Evolutionary conservation across 2,888 invertebrate genomes (phyloP).

Genomic region (Venusia cambrica): DNA sequence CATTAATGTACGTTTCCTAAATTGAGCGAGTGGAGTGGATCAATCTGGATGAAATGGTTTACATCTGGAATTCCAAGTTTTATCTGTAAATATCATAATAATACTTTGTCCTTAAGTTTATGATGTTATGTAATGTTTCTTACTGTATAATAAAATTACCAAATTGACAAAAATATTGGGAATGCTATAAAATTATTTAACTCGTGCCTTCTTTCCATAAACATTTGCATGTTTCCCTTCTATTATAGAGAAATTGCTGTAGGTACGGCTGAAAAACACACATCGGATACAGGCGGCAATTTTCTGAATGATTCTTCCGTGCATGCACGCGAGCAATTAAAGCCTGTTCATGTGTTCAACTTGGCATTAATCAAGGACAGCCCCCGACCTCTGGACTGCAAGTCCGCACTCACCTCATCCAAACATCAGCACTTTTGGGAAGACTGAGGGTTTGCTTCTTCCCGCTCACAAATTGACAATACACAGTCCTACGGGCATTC

Average conservation of each 20-base stretch:
- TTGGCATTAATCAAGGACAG: slow-evolving; percentile 59
- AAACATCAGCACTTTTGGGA: slow-evolving; percentile 64
- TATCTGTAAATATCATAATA: no score
- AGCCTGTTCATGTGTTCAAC: slow-evolving; percentile 37
- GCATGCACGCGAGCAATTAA: slow-evolving; percentile 57
- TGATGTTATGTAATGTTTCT: no score
- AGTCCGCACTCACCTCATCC: slow-evolving; percentile 75
- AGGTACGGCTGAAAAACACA: slow-evolving; percentile 22
- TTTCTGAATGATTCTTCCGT: slow-evolving; percentile 51
- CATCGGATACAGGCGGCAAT: slow-evolving; percentile 39
- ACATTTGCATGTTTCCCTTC: slow-evolving; percentile 23
- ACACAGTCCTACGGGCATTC: slow-evolving; percentile 45
- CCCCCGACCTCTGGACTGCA: slow-evolving; percentile 55
- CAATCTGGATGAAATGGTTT: no score
- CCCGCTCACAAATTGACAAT: slow-evolving; percentile 61
- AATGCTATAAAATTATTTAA: no score
- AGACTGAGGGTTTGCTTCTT: slow-evolving; percentile 59
- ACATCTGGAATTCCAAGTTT: no score
- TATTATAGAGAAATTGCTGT: slow-evolving; percentile 32
- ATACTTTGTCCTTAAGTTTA: no score
- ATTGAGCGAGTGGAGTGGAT: no score
- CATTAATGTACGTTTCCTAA: no score
- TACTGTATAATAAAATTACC: no score
- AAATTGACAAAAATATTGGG: no score
- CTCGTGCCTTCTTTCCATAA: no score